Base-by-base conservation (phyloP, 2,113 vertebrate species). In the Electrona antarctica region DNA sequence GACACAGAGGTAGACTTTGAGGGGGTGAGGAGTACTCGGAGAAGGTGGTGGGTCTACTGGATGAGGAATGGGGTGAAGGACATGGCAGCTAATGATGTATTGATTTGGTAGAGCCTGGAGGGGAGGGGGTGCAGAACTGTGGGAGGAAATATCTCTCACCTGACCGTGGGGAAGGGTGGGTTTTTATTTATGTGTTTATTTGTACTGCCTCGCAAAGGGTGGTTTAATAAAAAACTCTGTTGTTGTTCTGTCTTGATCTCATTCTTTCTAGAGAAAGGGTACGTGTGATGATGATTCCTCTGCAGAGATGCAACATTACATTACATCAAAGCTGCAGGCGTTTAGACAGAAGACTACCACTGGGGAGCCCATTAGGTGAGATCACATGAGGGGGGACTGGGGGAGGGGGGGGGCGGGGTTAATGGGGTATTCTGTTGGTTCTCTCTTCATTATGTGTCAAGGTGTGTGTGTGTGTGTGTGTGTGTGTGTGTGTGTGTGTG, bases 1-100 rank as follows among this genome's bases (percentile, higher is more conserved):
- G 58, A 60, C n/a, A 46, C 15, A 71, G 55, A 74, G 54, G 58
- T 60, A 29, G 14, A 11, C 8, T 15, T 10, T 28, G 15, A 61
- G 57, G 56, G 72, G 49, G 68, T 56, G 14, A 15, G 55, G 74
- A 65, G 49, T 15, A 66, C 28, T n/a, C 21, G 60, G 51, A 41
- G 77, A 64, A 75, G 56, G 41, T 60, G 67, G 60, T 41, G 28
- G 45, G 57, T 50, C 52, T 46, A 57, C 62, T 76, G 54, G 66
- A 62, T 59, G 66, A 64, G 65, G 71, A 50, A 33, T n/a, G 56
- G 46, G 56, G 59, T 73, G 73, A 80, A 45, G 73, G 70, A 77
- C 68, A 83, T 41, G 81, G 72, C 62, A 74, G 76, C 83, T 90
- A 88, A 92, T 91, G 89, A 89, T 87, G 73, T 90, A 92, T 92